Conservation (phyloP, 2,888 invertebrate species). For the Ommatoiulus sabulosus region DNA sequence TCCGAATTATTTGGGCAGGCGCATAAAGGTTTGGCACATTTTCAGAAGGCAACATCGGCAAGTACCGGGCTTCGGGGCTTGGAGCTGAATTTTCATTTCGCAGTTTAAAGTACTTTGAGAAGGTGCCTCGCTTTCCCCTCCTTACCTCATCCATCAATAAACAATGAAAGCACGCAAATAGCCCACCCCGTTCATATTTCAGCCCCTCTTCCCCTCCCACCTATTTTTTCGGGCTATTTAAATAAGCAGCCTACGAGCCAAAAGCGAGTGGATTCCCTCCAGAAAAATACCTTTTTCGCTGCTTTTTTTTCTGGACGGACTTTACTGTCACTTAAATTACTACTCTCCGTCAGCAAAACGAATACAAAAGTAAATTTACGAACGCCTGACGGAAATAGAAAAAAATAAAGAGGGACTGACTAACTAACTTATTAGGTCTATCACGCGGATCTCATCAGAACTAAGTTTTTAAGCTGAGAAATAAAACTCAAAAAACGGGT, state of each 20-base stretch:
- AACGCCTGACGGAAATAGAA: conserved; percentile 5
- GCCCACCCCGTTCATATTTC: conserved; percentile 10
- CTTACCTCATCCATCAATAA: conserved; percentile 43
- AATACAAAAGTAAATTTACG: conserved; percentile 14
- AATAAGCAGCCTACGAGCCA: conserved; percentile 28
- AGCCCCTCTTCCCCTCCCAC: conserved; percentile 50
- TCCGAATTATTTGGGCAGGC: no score
- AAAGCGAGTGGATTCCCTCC: not conserved
- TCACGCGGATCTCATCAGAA: not conserved
- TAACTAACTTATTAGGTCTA: not conserved
- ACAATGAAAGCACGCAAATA: conserved; percentile 49
- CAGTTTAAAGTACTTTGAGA: not conserved
- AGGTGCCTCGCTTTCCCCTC: not conserved
- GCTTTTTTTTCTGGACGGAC: not conserved
- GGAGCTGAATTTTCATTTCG: not conserved
- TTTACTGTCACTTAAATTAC: conserved; percentile 17
- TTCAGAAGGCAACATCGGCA: not conserved
- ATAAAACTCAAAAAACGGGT: not conserved
- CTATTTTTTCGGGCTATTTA: conserved; percentile 43
- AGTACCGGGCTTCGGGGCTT: not conserved
- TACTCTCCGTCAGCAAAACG: not conserved
- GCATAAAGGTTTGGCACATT: not conserved
- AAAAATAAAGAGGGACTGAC: not conserved
- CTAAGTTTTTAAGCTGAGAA: not conserved
- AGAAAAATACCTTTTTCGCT: conserved; percentile 8